phyloP scores from a whole-genome alignment of 1,140 invertebrate species.

The Papilio xuthus region DNA sequence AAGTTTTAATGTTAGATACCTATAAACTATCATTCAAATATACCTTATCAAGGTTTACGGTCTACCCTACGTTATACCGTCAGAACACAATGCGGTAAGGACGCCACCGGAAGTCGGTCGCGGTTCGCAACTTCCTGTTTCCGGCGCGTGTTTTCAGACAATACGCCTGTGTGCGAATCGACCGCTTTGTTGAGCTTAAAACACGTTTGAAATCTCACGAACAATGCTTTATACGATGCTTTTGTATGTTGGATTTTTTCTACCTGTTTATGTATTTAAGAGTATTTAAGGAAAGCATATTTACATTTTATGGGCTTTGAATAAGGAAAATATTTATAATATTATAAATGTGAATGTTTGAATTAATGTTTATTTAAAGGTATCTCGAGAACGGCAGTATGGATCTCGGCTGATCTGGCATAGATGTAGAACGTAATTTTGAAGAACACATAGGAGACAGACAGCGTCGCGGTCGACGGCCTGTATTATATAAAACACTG shows the following conservation, averaged over 20 bases:
- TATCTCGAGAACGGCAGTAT: too few species aligned
- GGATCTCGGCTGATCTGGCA: too few species aligned
- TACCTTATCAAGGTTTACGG: not conserved
- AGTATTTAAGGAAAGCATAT: not conserved
- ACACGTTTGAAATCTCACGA: constrained; percentile 11
- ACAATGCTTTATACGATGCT: constrained; percentile 1
- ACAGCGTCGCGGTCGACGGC: too few species aligned
- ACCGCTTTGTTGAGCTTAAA: constrained; percentile 21
- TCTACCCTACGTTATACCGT: constrained; percentile 39
- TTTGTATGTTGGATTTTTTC: not conserved
- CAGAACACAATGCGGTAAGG: constrained; percentile 45
- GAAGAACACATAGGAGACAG: too few species aligned
- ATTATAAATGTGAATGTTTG: too few species aligned
- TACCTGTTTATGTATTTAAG: not conserved
- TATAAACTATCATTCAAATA: constrained; percentile 8
- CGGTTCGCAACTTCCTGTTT: constrained; percentile 48
- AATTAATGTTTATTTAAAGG: too few species aligned
- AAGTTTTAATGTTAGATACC: not conserved
- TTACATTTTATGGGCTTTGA: not conserved
- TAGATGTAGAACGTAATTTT: too few species aligned
- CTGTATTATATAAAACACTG: too few species aligned
- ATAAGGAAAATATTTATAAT: too few species aligned
- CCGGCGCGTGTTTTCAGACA: constrained; percentile 36
- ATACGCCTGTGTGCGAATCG: constrained; percentile 26
- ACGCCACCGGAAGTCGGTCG: constrained; percentile 43